phyloP scores from a whole-genome alignment of 2,797 vertebrate species.

The Alauda arvensis region DNA sequence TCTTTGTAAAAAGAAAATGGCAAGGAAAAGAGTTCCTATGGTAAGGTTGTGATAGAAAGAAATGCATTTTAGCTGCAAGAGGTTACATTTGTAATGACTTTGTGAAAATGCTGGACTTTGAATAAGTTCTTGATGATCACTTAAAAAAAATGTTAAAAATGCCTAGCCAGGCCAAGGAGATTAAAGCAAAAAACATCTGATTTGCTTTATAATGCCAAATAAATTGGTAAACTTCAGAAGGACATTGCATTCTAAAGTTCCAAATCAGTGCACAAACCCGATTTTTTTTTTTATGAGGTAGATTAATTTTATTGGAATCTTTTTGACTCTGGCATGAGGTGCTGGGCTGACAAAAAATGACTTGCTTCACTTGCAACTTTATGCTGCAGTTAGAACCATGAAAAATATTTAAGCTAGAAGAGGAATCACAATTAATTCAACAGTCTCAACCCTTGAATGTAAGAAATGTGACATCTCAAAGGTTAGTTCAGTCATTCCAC shows the following conservation, averaged over 20 bases:
- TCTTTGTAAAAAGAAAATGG: not conserved
- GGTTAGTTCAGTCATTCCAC: not conserved
- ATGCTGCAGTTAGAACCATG: not conserved
- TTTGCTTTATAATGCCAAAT: not conserved
- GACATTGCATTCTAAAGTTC: not conserved
- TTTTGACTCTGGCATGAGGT: not conserved
- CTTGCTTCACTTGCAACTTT: not conserved
- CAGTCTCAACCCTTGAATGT: not conserved
- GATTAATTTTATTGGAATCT: slow-evolving; percentile 40
- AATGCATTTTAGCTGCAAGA: not conserved
- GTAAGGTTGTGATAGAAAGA: not conserved
- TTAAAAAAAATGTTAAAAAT: not conserved
- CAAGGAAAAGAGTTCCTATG: not conserved
- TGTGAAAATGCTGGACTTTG: not conserved
- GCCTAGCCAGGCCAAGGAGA: not conserved
- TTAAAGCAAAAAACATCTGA: not conserved
- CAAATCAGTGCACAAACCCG: not conserved
- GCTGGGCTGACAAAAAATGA: not conserved
- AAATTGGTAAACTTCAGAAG: not conserved
- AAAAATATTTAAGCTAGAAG: not conserved
- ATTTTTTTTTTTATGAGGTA: not conserved
- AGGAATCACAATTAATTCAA: not conserved
- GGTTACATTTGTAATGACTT: not conserved
- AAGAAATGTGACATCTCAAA: not conserved
- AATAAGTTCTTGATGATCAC: not conserved